Evolutionary conservation across 2,888 invertebrate genomes (phyloP).

Genomic region (Folsomia candida): DNA sequence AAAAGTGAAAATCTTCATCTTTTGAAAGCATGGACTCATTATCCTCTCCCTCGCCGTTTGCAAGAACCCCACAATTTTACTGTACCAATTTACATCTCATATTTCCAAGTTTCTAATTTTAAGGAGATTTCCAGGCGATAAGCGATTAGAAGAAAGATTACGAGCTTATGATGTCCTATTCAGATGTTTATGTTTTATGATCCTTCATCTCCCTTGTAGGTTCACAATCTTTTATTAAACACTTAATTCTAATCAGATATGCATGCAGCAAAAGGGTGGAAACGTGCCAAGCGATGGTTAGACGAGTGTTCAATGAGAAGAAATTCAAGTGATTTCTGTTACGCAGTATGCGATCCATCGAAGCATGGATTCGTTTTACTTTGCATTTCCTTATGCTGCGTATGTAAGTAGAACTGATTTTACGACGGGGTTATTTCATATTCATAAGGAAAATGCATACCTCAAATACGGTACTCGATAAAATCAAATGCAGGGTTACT

Average conservation of each 20-base stretch:
- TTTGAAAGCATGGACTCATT: background rate
- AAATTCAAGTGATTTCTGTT: no score
- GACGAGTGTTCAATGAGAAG: background rate
- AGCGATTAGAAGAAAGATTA: background rate
- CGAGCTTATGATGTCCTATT: background rate
- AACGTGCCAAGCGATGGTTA: background rate
- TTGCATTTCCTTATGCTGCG: no score
- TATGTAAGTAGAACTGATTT: background rate
- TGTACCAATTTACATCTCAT: background rate
- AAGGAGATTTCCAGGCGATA: background rate
- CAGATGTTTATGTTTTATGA: background rate
- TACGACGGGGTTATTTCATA: background rate
- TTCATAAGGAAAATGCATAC: background rate
- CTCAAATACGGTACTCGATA: no score
- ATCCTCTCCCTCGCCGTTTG: background rate
- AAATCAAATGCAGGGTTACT: no score
- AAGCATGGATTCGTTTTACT: no score
- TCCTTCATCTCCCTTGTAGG: background rate
- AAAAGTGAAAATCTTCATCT: background rate
- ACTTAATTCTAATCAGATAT: background rate
- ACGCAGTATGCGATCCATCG: no score
- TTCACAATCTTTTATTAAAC: background rate
- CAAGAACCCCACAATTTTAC: background rate
- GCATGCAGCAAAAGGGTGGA: background rate
- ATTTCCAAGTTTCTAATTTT: background rate